Conservation (phyloP, 2,888 invertebrate genomes). For the Drosophila niveifrons region DNA sequence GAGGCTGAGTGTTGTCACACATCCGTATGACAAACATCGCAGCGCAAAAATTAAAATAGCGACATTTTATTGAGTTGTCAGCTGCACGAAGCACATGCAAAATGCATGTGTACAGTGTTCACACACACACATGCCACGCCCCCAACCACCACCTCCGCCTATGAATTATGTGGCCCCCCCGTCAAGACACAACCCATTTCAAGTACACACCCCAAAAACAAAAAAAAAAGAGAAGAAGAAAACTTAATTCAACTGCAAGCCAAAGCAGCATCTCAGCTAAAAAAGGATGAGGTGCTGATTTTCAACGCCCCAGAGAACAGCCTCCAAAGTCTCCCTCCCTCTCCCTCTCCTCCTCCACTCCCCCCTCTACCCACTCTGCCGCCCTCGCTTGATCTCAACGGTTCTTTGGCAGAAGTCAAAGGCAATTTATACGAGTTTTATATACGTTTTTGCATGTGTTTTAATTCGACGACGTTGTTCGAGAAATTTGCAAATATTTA, state of each 20-base stretch:
- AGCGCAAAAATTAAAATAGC: conserved; percentile 67
- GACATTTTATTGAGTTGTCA: conserved; percentile 80
- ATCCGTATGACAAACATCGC: conserved; percentile 66
- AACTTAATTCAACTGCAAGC: not conserved
- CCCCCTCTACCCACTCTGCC: not conserved
- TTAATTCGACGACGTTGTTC: conserved; percentile 61
- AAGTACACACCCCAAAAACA: conserved; percentile 75
- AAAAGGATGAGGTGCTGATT: conserved; percentile 77
- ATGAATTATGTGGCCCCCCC: conserved; percentile 17
- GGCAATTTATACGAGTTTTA: conserved; percentile 60
- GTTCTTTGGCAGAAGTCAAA: conserved; percentile 63
- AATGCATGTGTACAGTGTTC: conserved; percentile 31
- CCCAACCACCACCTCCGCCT: conserved; percentile 36
- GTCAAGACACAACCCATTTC: conserved; percentile 20
- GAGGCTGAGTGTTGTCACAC: conserved; percentile 48
- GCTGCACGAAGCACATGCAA: conserved; percentile 68
- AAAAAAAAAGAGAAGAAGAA: conserved; percentile 50
- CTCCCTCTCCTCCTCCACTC: not conserved
- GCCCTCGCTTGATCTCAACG: conserved; percentile 9
- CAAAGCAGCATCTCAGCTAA: conserved; percentile 28
- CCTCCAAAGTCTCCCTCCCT: conserved; percentile 2
- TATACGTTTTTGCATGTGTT: conserved; percentile 50
- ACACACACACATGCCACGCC: conserved; percentile 56
- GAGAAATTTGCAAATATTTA: conserved; percentile 67
- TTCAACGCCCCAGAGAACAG: conserved; percentile 66